Evolutionary conservation across 2,888 invertebrate genomes (phyloP).

Genomic region (Saturnia pavonia): DNA sequence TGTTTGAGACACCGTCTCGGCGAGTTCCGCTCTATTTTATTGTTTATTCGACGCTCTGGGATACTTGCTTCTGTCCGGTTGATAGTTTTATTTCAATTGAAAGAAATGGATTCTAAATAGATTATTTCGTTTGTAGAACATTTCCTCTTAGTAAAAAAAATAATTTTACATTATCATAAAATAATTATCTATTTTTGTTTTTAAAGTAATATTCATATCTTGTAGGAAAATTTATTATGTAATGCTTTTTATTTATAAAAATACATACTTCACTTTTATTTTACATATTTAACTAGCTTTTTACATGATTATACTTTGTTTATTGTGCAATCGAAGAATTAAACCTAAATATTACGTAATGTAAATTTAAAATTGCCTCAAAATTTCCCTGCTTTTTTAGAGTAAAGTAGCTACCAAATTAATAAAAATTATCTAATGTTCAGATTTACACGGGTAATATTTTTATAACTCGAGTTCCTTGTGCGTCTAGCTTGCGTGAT

Average conservation of each 20-base stretch:
- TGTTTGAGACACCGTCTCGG: conserved; percentile 54
- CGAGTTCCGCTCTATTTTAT: conserved; percentile 51
- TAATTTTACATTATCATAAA: neutral
- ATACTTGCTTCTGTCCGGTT: conserved; percentile 52
- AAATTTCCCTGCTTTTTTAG: neutral
- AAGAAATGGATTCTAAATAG: conserved; percentile 41
- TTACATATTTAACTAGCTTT: too few relatives aligned
- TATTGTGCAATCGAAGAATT: too few relatives aligned
- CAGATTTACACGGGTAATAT: neutral
- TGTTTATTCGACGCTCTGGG: conserved; percentile 50
- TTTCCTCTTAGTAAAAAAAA: neutral
- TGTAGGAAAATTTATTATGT: too few relatives aligned
- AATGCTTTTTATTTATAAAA: neutral
- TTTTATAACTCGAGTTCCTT: neutral
- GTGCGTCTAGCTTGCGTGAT: neutral
- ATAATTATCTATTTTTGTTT: neutral
- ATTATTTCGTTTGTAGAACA: neutral
- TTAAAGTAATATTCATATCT: neutral
- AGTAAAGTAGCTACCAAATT: neutral
- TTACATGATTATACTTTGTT: too few relatives aligned
- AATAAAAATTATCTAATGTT: neutral
- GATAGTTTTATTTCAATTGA: conserved; percentile 50
- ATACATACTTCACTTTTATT: too few relatives aligned
- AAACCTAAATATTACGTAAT: too few relatives aligned
- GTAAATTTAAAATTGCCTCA: too few relatives aligned